Percentiles rank a stretch among this genome's conserved stretches.
Evolutionary conservation across 1,140 invertebrate species (phyloP).

Genomic region (Drosophila hydei): DNA sequence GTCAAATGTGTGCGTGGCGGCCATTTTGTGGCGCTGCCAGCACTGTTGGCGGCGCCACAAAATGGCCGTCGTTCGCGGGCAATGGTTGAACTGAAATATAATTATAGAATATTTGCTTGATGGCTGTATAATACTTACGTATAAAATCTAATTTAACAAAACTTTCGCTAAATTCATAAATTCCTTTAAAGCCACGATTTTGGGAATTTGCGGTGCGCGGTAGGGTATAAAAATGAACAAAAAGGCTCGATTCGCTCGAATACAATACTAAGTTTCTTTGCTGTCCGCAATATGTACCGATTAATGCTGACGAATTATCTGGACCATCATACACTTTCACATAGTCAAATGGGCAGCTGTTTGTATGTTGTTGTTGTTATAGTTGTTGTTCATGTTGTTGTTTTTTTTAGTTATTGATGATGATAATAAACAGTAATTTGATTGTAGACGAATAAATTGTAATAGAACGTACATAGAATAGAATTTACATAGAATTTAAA

Average conservation of each 20-base stretch:
- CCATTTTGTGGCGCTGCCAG: constrained; percentile 43
- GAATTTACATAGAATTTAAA: constrained; percentile 42
- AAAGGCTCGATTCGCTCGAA: constrained; percentile 94
- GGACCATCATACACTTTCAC: constrained; percentile 98
- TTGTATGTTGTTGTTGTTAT: constrained; percentile 43
- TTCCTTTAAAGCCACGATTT: constrained; percentile 97
- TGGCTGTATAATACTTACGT: constrained; percentile 85
- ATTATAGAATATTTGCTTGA: constrained; percentile 16
- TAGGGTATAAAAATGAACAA: constrained; percentile 95
- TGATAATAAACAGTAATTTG: constrained; percentile 48
- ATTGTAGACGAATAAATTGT: constrained; percentile 51
- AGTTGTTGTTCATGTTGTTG: constrained; percentile 28
- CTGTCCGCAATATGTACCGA: constrained; percentile 99
- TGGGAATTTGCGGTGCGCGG: constrained; percentile 95
- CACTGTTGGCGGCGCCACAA: constrained; percentile 25
- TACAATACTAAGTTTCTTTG: constrained; percentile 97
- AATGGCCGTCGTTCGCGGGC: constrained; percentile 23
- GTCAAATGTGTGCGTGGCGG: constrained; percentile 56
- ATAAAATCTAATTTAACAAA: constrained; percentile 99
- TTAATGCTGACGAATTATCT: constrained; percentile 92
- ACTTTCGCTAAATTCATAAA: constrained; percentile 97
- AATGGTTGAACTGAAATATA: constrained; percentile 61
- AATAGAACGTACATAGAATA: constrained; percentile 54
- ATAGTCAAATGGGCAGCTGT: constrained; percentile 98
- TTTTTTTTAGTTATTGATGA: constrained; percentile 32